Base-by-base conservation (phyloP, 2,113 vertebrate genomes). In the Spea multiplicata region DNA sequence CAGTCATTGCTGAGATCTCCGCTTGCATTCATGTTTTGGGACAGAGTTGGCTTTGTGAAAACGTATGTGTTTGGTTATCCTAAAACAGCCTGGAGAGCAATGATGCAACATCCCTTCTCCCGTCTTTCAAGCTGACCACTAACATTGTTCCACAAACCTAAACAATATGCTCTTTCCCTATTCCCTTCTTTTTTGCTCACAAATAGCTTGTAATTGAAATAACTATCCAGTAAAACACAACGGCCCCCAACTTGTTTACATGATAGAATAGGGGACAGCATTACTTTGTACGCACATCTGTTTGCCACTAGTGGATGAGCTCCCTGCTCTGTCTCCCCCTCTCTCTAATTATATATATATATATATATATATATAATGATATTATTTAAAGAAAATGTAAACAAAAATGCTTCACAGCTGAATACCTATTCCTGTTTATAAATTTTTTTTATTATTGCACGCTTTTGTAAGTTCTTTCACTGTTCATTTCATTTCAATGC, bases 181-280 rank as follows among this genome's bases (percentile, higher is more conserved):
- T 62, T 62, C 57, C 17, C 5, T n/a, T 62, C n/a, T 50, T 74
- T 16, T 13, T 6, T 49, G 74, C 55, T 55, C 49, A 44, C 13
- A 49, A 62, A 70, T 62, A 49, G 53, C 16, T 48, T 61, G 53
- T 76, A 70, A 76, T 76, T 76, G 45, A 76, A 76, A 66, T 47
- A 48, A 16, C 44, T 57, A 17, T 47, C 45, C 44, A 57, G 66
- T 57, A 30, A 17, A 47, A 44, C 14, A 16, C 12, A 57, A 46
- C 66, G 30, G 6, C 48, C 65, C 10, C 65, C 14, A 47, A 55
- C 30, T 76, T 76, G 74, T 68, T 76, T 68, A 67, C 52, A 12
- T 68, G 44, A 57, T 68, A 52, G 67, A 76, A 76, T 76, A 68
- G 68, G 9, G 5, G 52, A 44, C 74, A 68, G 45, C 46, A 47